Conservation (phyloP, 1,140 invertebrate genomes). For the Elymnias hypermnestra region DNA sequence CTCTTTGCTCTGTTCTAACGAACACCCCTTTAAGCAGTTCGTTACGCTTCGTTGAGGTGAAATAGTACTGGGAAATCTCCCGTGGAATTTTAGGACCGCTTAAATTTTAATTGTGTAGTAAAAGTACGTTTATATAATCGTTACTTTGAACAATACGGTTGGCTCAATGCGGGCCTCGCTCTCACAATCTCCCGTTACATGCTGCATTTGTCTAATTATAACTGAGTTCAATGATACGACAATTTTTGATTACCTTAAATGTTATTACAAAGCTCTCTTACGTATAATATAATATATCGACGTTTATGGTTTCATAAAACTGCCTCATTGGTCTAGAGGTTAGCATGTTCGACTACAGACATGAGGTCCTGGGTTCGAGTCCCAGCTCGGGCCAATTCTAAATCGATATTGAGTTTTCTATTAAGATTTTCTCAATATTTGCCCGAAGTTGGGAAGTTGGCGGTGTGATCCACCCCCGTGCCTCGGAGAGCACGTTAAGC, state of each 20-base stretch:
- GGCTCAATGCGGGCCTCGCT: constrained; percentile 32
- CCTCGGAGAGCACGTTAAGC: too few relatives aligned
- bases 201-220: constrained; percentile 72
- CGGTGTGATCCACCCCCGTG: too few relatives aligned
- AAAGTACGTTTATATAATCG: constrained; percentile 74
- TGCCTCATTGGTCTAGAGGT: too few relatives aligned
- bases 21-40: constrained; percentile 37
- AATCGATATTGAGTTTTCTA: too few relatives aligned
- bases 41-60: constrained; percentile 53
- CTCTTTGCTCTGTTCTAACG: constrained; percentile 28
- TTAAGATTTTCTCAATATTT: too few relatives aligned
- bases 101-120: constrained; percentile 75
- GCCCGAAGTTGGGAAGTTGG: too few relatives aligned
- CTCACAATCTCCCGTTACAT: constrained; percentile 50
- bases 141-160: constrained; percentile 62
- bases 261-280: constrained; percentile 58
- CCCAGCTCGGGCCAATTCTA: too few relatives aligned
- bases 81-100: constrained; percentile 68
- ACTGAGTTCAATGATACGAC: constrained; percentile 60
- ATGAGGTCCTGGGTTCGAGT: too few relatives aligned
- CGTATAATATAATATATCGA: too few relatives aligned
- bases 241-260: constrained; percentile 60
- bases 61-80: constrained; percentile 54
- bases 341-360: too few relatives aligned
- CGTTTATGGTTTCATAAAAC: too few relatives aligned